A percentile compares a stretch with the other conserved stretches of the same genome.
Conservation (phyloP, 2,888 invertebrate species). For the Drosophila macrothrix region DNA sequence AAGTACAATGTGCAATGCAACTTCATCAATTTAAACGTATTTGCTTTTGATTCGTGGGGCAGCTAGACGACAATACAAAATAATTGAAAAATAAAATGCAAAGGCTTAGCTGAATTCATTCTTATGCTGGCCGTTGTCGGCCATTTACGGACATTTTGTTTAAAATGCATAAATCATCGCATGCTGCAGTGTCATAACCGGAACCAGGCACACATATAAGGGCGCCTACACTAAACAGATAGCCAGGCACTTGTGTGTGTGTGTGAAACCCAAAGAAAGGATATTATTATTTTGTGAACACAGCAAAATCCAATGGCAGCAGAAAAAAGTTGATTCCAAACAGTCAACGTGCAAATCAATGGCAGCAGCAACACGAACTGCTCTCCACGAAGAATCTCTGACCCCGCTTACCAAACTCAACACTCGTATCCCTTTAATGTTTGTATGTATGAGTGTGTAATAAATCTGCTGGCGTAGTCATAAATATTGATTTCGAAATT, state of each 20-base stretch:
- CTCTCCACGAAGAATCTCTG: slow-evolving; percentile 14
- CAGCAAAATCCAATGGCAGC: slow-evolving; percentile 58
- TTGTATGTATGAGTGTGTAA: slow-evolving; percentile 48
- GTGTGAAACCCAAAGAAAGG: slow-evolving; percentile 61
- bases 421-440: slow-evolving; percentile 7
- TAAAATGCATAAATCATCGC: slow-evolving; percentile 74
- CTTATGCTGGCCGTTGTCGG: slow-evolving; percentile 24
- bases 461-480: slow-evolving; percentile 77
- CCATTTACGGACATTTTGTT: slow-evolving; percentile 69
- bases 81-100: slow-evolving; percentile 22
- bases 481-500: slow-evolving; percentile 79
- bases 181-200: slow-evolving; percentile 73
- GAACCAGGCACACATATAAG: slow-evolving; percentile 44
- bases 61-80: not conserved
- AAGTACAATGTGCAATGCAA: slow-evolving; percentile 32
- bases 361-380: slow-evolving; percentile 38
- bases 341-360: slow-evolving; percentile 68
- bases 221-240: slow-evolving; percentile 39
- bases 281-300: slow-evolving; percentile 76
- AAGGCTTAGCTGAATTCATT: slow-evolving; percentile 32
- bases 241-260: slow-evolving; percentile 15
- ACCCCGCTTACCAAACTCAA: slow-evolving; percentile 6
- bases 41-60: slow-evolving; percentile 44
- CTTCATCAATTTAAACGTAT: slow-evolving; percentile 44
- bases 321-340: slow-evolving; percentile 35